phyloP scores from a whole-genome alignment of 2,797 vertebrate genomes.

The Gymnodraco acuticeps region DNA sequence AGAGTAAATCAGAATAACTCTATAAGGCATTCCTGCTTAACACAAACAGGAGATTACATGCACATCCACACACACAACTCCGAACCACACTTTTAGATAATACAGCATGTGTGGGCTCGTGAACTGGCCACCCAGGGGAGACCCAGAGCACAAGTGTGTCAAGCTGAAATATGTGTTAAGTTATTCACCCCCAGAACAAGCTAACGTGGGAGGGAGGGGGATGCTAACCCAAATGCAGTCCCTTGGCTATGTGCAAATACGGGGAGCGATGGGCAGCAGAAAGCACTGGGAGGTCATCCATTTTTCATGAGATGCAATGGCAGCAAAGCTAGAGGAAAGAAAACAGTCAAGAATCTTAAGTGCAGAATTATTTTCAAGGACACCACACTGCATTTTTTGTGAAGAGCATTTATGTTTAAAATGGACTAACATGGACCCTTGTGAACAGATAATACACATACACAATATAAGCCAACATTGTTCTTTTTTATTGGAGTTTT shows the following conservation, averaged over 20 bases:
- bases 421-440: conserved; percentile 13
- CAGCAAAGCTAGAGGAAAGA: conserved; percentile 70
- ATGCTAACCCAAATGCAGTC: conserved; percentile 71
- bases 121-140: conserved; percentile 72
- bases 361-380: conserved; percentile 64
- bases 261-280: conserved; percentile 66
- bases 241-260: conserved; percentile 70
- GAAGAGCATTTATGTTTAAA: conserved; percentile 23
- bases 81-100: conserved; percentile 76
- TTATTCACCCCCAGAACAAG: conserved; percentile 74
- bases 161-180: conserved; percentile 83
- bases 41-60: conserved; percentile 48
- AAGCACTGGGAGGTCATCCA: conserved; percentile 79
- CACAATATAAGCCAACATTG: neutral
- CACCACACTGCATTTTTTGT: conserved; percentile 45
- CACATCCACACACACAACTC: conserved; percentile 42
- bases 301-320: conserved; percentile 83
- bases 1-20: conserved; percentile 34
- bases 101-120: conserved; percentile 77
- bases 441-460: conserved; percentile 20
- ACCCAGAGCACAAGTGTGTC: conserved; percentile 78
- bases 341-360: conserved; percentile 63
- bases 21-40: conserved; percentile 30
- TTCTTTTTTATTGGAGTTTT: conserved; percentile 32
- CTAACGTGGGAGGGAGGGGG: conserved; percentile 33